A percentile compares a stretch with the other conserved stretches of the same genome.
These are phyloP conservation scores for Myocastor coypus DNA, from an alignment of 2,113 vertebrate species.

Conservation along the genomic window DNA sequence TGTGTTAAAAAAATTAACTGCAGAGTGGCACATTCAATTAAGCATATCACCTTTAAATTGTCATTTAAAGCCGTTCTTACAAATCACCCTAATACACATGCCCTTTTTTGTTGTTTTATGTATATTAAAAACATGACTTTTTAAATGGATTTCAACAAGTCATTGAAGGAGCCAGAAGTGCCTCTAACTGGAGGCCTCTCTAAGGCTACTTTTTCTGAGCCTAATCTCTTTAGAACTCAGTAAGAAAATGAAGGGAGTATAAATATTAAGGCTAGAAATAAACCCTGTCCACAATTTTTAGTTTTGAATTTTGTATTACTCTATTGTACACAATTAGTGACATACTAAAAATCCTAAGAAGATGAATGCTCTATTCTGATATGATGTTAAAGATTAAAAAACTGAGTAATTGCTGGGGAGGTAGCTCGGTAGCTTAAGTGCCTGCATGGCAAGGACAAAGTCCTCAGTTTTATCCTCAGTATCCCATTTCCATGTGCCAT, in stretches of 20 bases:
- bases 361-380: constrained; percentile 7
- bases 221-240: not conserved
- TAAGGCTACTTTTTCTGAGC: constrained; percentile 1
- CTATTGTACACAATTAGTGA: not conserved
- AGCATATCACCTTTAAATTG: constrained; percentile 32
- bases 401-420: not conserved
- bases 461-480: too few species aligned
- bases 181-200: not conserved
- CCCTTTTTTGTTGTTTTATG: constrained; percentile 29
- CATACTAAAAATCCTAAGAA: constrained; percentile 47
- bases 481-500: too few species aligned
- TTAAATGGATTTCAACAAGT: constrained; percentile 30
- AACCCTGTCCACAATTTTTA: constrained; percentile 3
- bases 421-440: too few species aligned
- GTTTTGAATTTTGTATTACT: constrained; percentile 54
- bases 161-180: constrained; percentile 32
- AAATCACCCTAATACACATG: constrained; percentile 4
- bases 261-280: not conserved
- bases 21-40: constrained; percentile 48
- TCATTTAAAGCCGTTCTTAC: constrained; percentile 14
- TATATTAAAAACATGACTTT: constrained; percentile 25
- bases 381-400: constrained; percentile 25
- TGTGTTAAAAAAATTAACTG: constrained; percentile 31
- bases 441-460: too few species aligned
- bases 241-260: not conserved